Conservation (phyloP, 2,113 vertebrate species). For the Bubalus kerabau region DNA sequence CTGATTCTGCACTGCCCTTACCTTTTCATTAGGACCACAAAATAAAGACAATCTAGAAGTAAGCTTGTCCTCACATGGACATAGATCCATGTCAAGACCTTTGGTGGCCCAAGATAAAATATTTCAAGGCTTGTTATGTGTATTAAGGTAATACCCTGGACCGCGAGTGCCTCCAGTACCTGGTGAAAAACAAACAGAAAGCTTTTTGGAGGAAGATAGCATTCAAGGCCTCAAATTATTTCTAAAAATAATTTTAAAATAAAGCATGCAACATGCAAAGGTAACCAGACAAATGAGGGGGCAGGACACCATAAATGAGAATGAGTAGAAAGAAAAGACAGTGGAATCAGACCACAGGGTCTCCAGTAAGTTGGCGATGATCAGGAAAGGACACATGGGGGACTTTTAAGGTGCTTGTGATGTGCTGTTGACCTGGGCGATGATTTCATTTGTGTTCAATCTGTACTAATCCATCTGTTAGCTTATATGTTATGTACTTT, state of each 20-base stretch:
- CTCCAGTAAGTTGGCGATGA: neutral
- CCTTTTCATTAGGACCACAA: neutral
- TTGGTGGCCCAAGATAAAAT: neutral
- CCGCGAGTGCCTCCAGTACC: neutral
- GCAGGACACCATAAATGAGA: neutral
- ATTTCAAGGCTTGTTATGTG: neutral
- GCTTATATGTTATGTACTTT: neutral
- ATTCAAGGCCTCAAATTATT: neutral
- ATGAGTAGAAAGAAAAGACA: neutral
- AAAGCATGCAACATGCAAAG: neutral
- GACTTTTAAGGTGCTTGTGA: neutral
- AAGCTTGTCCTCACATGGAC: neutral
- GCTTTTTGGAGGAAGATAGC: neutral
- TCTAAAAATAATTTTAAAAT: neutral
- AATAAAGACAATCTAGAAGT: neutral
- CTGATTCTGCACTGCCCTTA: neutral
- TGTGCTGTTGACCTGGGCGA: neutral
- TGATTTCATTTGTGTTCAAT: neutral
- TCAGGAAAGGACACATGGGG: neutral
- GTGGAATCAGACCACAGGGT: neutral
- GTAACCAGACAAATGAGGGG: neutral
- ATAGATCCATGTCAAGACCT: neutral
- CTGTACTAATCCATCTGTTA: neutral
- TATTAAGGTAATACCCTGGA: neutral
- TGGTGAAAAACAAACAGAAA: neutral